Evolutionary conservation across 2,797 vertebrate genomes (phyloP), one percentile per base, ranked within the genome.

Genomic region (Danio jaintianensis): DNA sequence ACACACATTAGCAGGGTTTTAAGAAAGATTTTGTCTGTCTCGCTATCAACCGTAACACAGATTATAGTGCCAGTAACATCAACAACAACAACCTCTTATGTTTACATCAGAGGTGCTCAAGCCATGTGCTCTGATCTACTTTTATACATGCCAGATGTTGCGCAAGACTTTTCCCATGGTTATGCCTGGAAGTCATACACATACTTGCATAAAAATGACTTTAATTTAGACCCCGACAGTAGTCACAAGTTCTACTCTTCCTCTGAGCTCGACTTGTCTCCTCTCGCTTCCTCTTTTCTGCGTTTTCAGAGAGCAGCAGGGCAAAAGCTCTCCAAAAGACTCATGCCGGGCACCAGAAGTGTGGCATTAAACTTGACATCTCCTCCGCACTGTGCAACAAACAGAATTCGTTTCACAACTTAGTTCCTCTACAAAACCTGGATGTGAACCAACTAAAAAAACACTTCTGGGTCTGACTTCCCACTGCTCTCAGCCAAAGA

Each of bases 221-320:
- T 47, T 18, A 79, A 86, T 86, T 75, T 83, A n/a, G 55, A 84
- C 66, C 80, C 80, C 0, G 52, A 56, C 29, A 63, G 20, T 70
- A 85, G 88, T 91, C 88, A 90, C 86, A 83, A 88, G 87, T 87
- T 89, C 80, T 87, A 72, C 84, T 62, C 86, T 88, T 89, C 88
- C 64, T 53, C 62, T 84, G 59, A 58, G 12, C 38, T 67, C 2
- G 20, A 71, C 18, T 42, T 15, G 59, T 66, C 70, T 48, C 20
- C 22, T 81, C 43, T 79, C 66, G 48, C 64, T 82, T 61, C 75
- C 70, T 66, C 61, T 76, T 61, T 66, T 36, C n/a, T 5, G 52
- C 70, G 81, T 87, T 80, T 79, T 76, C 45, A 69, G 13, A 67
- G 12, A 61, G 45, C 29, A 40, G 20, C n/a, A 62, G 76, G 43